Base-by-base conservation (phyloP, 2,888 invertebrate species). In the Epiperipatus broadwayi region DNA sequence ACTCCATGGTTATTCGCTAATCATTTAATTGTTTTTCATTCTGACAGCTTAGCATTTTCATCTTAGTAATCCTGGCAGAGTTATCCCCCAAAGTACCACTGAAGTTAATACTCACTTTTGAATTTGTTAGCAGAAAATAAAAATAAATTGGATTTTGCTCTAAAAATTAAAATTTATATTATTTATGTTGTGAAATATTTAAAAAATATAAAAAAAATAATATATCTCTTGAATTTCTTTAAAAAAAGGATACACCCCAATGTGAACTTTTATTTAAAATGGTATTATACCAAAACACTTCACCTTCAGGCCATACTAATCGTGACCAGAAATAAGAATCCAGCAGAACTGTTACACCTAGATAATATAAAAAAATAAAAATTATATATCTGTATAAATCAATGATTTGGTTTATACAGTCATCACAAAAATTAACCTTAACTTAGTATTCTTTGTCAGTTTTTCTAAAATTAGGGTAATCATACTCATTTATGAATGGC, bases 281-380 rank as follows among this genome's bases (percentile, higher is more conserved):
- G 1, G 83, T 76, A 59, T 99, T 99, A 63, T 79, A 99, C 74
- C 79, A 91, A 46, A 93, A 70, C 2, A 97, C 95, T 65, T 91
- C 84, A 10, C 83, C 89, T 66, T 97, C 97, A 0, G 97, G 95
- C 95, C 97, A 97, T 18, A 91, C 52, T 32, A 50, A 53, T 37
- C 84, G 68, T 41, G 70, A 69, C 97, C 97, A 97, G 59, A 95
- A 85, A 50, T 80, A 67, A 0, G 95, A 87, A 61, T 97, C 77
- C 81, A 25, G 74, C 70, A 22, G 80, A 79, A 47, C 78, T 51
- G 4, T 70, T 72, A 51, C 73, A 69, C 63, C 73, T 74, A 8
- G 81, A 51, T 42, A 78, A 59, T 50, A 83, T 84, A 61, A 42
- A 62, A 61, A 48, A 31, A 43, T 47, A 29, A 39, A 39, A 28